Conservation (phyloP, 2,113 vertebrate species). For the Rhabdomys dilectus region DNA sequence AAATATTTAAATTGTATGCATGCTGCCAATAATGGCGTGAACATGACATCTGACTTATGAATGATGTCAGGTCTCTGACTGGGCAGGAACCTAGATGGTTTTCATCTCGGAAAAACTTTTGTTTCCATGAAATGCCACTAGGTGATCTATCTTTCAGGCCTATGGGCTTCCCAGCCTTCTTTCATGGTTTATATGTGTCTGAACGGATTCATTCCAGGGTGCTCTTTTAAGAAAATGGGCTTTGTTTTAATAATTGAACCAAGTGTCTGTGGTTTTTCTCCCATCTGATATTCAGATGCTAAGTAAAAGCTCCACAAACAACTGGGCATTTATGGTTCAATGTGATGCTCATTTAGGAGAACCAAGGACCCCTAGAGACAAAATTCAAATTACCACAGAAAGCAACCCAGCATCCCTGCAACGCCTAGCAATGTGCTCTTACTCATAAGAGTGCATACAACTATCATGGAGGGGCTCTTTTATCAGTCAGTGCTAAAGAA, state of each 20-base stretch:
- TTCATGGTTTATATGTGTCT: slow-evolving; percentile 45
- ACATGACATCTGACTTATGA: slow-evolving; percentile 68
- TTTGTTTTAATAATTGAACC: slow-evolving; percentile 51
- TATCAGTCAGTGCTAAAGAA: neutral
- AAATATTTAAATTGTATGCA: slow-evolving; percentile 80
- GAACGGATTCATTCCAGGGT: slow-evolving; percentile 48
- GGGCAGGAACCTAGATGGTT: neutral
- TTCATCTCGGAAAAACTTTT: slow-evolving; percentile 50
- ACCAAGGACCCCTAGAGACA: neutral
- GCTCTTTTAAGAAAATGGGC: slow-evolving; percentile 2
- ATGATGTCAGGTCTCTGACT: slow-evolving; percentile 42
- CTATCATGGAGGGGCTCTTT: neutral
- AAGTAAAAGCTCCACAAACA: slow-evolving; percentile 2
- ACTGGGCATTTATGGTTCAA: neutral
- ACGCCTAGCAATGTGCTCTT: neutral
- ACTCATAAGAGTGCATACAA: neutral
- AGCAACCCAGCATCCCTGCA: neutral
- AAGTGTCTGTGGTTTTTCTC: slow-evolving; percentile 1
- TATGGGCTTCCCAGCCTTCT: neutral
- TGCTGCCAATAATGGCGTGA: slow-evolving; percentile 62
- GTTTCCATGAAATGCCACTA: slow-evolving; percentile 62
- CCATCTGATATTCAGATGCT: neutral
- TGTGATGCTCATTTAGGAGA: slow-evolving; percentile 19
- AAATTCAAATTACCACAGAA: slow-evolving; percentile 40
- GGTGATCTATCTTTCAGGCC: neutral